Conservation (phyloP, 2,113 vertebrate genomes). For the Galemys pyrenaicus region DNA sequence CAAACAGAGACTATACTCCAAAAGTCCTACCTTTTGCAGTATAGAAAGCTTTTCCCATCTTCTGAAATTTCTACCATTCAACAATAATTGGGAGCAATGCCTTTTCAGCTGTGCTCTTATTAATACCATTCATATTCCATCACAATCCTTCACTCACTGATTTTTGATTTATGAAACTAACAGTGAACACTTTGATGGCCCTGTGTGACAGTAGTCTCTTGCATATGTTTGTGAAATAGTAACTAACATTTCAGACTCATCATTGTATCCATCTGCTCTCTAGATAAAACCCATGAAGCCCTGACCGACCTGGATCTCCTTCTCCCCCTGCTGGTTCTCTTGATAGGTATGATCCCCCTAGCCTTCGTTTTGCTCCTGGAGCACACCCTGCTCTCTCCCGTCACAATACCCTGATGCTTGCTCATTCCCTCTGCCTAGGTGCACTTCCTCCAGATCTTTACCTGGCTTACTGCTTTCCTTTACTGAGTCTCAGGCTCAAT, state of each 20-base stretch:
- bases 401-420: neutral
- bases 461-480: neutral
- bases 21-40: too few relatives aligned
- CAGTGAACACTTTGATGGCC: neutral
- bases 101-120: neutral
- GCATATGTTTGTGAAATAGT: neutral
- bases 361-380: neutral
- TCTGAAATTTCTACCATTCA: neutral
- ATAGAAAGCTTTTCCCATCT: neutral
- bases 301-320: neutral
- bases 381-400: neutral
- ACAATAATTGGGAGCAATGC: neutral
- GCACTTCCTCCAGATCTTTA: neutral
- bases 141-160: neutral
- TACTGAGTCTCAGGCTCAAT: neutral
- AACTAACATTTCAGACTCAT: neutral
- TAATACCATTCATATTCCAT: neutral
- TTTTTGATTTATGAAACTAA: too few relatives aligned
- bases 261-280: neutral
- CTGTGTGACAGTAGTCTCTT: neutral
- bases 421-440: neutral
- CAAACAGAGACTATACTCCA: too few relatives aligned
- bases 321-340: neutral
- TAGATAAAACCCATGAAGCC: neutral
- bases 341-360: too few relatives aligned